Evolutionary conservation across 2,797 vertebrate species (phyloP).

Genomic region (Prionace glauca): DNA sequence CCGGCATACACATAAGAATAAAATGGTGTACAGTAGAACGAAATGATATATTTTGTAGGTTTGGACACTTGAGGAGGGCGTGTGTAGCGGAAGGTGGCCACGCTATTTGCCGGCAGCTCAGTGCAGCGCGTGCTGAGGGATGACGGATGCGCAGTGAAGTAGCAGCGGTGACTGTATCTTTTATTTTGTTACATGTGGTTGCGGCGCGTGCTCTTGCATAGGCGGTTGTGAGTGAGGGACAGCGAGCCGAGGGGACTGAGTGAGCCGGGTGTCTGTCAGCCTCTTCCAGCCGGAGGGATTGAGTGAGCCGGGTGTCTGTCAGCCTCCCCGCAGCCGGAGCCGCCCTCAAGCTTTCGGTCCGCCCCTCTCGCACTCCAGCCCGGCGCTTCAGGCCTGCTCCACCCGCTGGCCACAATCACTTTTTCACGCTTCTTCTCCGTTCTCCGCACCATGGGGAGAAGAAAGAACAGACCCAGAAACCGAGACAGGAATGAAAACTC

Average conservation of each 20-base stretch:
- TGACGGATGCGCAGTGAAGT: background rate
- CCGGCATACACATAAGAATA: background rate
- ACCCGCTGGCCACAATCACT: background rate
- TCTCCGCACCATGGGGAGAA: background rate
- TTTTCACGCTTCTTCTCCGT: background rate
- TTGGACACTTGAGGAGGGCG: background rate
- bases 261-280: background rate
- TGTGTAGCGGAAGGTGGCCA: background rate
- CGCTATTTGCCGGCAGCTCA: background rate
- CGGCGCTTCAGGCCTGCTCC: background rate
- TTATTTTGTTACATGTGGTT: background rate
- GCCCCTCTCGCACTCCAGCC: too few species aligned
- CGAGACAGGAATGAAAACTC: background rate
- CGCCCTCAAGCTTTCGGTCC: too few species aligned
- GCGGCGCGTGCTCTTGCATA: background rate
- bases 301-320: too few species aligned
- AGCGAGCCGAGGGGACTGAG: background rate
- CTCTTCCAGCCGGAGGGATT: background rate
- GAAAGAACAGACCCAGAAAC: slow-evolving; percentile 28
- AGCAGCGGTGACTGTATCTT: background rate
- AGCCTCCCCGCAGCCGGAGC: background rate
- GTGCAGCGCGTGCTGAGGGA: background rate
- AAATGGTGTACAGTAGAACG: background rate
- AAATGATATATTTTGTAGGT: background rate
- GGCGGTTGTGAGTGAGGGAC: rapidly evolving